Evolutionary conservation across 1,140 invertebrate species (phyloP), one percentile per base, ranked within the genome.

Genomic region (Leguminivora glycinivorella): DNA sequence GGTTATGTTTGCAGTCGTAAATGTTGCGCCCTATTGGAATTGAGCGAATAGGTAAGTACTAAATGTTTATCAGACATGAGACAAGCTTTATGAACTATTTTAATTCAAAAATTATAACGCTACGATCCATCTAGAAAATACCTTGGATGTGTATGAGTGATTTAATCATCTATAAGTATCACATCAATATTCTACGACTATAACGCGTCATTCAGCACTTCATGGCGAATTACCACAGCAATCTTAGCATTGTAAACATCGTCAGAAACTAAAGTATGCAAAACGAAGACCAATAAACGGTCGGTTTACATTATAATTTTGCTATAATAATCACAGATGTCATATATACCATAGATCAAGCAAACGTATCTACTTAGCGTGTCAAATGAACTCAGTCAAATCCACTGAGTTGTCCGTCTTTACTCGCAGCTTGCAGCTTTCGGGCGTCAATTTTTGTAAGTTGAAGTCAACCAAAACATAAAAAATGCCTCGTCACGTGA

Each of bases 211-310:
- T 63, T 31, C 14, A n/a, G 26, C 12, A 26, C 58, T 63, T 31
- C 1, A 63, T 63, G 58, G 58, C 31, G n/a, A 14, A 63, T 31
- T 60, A 60, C 0, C 25, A n/a, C 12, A 26, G 56, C 56, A 14
- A 60, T 0, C 25, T 26, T 17, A 26, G 56, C 56, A 14, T 60
- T 2, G 56, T 60, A 31, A 63, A 17, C 14, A 4, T 31, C 26
- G 26, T 63, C 58, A 31, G 58, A 63, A 63, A 31, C 26, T 31
- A 63, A 63, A 63, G 58, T 63, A 63, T 63, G 58, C 26, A 31
- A 63, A 63, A 29, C 24, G 56, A 31, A 31, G 9, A 63, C 1
- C 26, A 63, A 63, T 17, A 63, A 63, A 63, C 25, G 58, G 25
- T 26, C 4, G 1, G 3, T 26, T 63, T 63, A 63, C 31, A 63